phyloP scores from a whole-genome alignment of 2,113 vertebrate genomes.

The Cariama cristata region DNA sequence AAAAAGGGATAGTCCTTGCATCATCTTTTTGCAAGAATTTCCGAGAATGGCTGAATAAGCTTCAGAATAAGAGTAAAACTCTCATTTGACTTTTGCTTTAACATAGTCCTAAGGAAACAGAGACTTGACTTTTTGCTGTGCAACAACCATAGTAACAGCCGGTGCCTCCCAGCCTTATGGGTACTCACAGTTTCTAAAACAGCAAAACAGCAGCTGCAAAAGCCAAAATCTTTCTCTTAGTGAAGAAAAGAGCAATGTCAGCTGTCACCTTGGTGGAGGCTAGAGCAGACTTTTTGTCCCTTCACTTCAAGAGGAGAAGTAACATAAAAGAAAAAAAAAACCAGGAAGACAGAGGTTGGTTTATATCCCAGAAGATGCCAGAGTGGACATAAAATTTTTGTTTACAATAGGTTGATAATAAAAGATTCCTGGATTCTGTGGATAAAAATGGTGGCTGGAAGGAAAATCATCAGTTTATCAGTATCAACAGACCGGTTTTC shows the following conservation, averaged over 20 bases:
- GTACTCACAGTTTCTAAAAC: neutral
- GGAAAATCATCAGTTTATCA: neutral
- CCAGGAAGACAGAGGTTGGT: neutral
- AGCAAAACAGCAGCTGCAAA: neutral
- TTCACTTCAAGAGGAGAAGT: neutral
- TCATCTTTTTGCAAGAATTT: neutral
- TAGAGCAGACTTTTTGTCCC: neutral
- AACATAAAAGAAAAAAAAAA: neutral
- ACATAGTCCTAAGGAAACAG: neutral
- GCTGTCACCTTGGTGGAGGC: neutral
- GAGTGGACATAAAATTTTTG: neutral
- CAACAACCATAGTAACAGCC: neutral
- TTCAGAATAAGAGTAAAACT: neutral
- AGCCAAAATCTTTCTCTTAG: neutral
- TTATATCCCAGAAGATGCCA: neutral
- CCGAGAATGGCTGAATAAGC: neutral
- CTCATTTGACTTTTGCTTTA: neutral
- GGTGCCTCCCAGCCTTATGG: neutral
- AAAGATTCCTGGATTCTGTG: neutral
- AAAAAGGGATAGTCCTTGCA: neutral
- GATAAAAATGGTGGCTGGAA: neutral
- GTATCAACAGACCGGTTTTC: neutral
- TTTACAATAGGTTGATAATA: neutral
- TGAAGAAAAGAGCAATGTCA: neutral
- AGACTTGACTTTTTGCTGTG: neutral